phyloP scores from a whole-genome alignment of 2,888 invertebrate genomes.

The Acleris holmiana region DNA sequence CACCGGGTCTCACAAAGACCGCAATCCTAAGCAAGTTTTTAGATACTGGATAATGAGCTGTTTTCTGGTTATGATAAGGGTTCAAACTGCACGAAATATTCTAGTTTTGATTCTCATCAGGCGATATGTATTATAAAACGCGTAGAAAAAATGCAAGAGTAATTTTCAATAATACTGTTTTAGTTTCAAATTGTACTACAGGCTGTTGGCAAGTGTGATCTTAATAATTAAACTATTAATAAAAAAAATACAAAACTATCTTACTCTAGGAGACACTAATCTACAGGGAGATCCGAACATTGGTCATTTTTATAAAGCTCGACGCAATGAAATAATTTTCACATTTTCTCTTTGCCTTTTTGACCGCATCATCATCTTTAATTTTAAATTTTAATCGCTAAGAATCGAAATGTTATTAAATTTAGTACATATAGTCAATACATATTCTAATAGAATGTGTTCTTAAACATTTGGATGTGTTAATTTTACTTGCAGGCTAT shows the following conservation, averaged over 20 bases:
- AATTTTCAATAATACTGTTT: slow-evolving; percentile 41
- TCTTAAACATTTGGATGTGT: too few species aligned
- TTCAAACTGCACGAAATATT: neutral
- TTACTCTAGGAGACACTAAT: slow-evolving; percentile 24
- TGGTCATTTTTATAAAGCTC: slow-evolving; percentile 34
- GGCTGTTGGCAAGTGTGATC: slow-evolving; percentile 28
- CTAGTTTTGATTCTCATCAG: neutral
- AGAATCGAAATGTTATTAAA: too few species aligned
- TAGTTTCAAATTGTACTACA: slow-evolving; percentile 38
- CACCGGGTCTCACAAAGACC: too few species aligned
- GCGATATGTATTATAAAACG: slow-evolving; percentile 5
- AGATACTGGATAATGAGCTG: too few species aligned
- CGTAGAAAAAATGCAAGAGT: slow-evolving; percentile 9
- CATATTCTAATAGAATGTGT: too few species aligned
- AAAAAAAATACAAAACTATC: slow-evolving; percentile 37
- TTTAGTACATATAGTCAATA: too few species aligned
- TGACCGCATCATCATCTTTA: too few species aligned
- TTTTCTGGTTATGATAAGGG: too few species aligned
- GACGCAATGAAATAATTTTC: slow-evolving; percentile 18
- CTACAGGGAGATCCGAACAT: slow-evolving; percentile 31
- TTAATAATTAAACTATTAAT: slow-evolving; percentile 28
- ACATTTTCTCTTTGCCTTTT: too few species aligned
- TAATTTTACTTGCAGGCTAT: too few species aligned
- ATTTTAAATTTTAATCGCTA: too few species aligned
- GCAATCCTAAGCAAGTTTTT: too few species aligned